These are phyloP conservation scores for Daktulosphaira vitifoliae DNA, from an alignment of 1,140 invertebrate genomes.

Conservation along the genomic window DNA sequence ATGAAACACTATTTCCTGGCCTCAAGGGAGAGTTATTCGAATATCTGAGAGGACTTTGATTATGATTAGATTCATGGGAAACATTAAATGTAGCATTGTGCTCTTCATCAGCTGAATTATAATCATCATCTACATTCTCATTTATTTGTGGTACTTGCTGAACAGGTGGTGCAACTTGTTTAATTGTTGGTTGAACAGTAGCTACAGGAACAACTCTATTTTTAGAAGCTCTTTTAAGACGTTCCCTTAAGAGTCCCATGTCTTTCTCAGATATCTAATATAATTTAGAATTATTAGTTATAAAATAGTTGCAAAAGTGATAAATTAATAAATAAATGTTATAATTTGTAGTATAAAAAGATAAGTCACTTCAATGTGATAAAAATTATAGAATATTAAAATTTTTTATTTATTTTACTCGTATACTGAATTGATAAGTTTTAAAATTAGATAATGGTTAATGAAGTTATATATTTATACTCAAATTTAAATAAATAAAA, in stretches of 20 bases:
- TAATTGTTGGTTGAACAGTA: conserved; percentile 38
- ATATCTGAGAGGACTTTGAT: conserved; percentile 19
- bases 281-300: background rate
- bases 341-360: no score
- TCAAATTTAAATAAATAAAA: no score
- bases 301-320: background rate
- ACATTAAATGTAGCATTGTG: conserved; percentile 18
- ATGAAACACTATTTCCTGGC: background rate
- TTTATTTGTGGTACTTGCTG: background rate
- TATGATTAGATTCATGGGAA: conserved; percentile 15
- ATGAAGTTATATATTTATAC: no score
- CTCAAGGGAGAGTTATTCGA: conserved; percentile 17
- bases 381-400: no score
- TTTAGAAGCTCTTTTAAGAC: conserved; percentile 81
- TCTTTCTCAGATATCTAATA: conserved; percentile 85
- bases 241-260: conserved; percentile 82
- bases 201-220: conserved; percentile 45
- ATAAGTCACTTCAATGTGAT: no score
- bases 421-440: no score
- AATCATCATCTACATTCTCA: conserved; percentile 10
- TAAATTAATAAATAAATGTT: background rate
- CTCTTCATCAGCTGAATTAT: conserved; percentile 34
- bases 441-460: no score
- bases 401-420: no score
- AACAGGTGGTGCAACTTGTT: conserved; percentile 5